phyloP scores from a whole-genome alignment of 1,140 invertebrate genomes.

The Penaeus indicus region DNA sequence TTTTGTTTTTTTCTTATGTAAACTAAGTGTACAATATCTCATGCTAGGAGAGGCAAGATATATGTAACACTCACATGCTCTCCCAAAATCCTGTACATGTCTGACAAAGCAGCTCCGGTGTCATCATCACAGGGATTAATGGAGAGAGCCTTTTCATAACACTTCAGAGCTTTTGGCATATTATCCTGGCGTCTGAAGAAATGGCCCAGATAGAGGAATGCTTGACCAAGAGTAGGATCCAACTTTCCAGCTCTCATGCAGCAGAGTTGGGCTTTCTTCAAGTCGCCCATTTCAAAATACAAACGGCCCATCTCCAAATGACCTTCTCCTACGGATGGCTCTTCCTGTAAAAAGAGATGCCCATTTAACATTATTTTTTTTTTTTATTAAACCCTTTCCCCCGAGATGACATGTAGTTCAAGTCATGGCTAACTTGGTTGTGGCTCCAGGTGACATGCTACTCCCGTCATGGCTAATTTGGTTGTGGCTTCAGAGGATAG shows the following conservation, averaged over 20 bases:
- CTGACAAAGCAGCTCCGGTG: constrained; percentile 81
- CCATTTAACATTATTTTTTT: background rate
- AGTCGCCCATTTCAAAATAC: constrained; percentile 77
- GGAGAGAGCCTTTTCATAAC: constrained; percentile 85
- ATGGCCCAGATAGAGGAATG: constrained; percentile 83
- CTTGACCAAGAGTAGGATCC: constrained; percentile 80
- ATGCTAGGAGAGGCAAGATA: too few species aligned
- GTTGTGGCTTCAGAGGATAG: too few species aligned
- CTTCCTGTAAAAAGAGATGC: constrained; percentile 31
- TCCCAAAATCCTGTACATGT: constrained; percentile 79
- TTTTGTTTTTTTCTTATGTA: too few species aligned
- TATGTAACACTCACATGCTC: constrained; percentile 74
- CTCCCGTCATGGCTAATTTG: too few species aligned
- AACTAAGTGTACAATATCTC: background rate
- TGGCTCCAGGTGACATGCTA: too few species aligned
- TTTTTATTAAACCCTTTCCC: too few species aligned
- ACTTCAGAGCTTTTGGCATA: constrained; percentile 80
- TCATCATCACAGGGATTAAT: constrained; percentile 79
- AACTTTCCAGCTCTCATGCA: constrained; percentile 82
- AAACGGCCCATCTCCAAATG: constrained; percentile 78
- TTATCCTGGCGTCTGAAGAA: constrained; percentile 78
- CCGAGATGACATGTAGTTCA: too few species aligned
- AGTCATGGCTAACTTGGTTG: too few species aligned
- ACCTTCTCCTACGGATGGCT: constrained; percentile 71
- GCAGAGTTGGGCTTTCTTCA: constrained; percentile 76